A percentile compares a stretch with the other conserved stretches of the same genome.
phyloP scores from a whole-genome alignment of 2,888 invertebrate genomes.

The Pseudococcus viburni region DNA sequence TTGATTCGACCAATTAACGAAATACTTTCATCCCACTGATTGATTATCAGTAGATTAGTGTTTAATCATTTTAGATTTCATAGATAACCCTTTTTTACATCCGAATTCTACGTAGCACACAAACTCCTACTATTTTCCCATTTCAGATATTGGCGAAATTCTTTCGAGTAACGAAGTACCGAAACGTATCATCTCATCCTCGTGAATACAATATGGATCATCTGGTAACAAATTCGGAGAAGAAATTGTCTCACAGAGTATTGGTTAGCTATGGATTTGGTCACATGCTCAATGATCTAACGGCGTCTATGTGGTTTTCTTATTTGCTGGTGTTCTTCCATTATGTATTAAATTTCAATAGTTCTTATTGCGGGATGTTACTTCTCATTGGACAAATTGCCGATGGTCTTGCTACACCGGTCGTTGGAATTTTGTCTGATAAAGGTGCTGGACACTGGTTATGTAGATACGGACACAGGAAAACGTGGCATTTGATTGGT shows the following conservation, averaged over 20 bases:
- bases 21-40: background rate
- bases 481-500: conserved; percentile 93
- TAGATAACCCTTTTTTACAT: too few relatives aligned
- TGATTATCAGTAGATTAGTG: background rate
- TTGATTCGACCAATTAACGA: background rate
- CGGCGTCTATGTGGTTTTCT: conserved; percentile 95
- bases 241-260: conserved; percentile 53
- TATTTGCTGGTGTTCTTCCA: conserved; percentile 89
- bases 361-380: conserved; percentile 74
- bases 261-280: conserved; percentile 82
- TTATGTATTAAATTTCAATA: conserved; percentile 74
- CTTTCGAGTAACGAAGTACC: background rate
- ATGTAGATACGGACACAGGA: conserved; percentile 84
- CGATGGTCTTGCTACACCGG: conserved; percentile 79
- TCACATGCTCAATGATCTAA: conserved; percentile 92
- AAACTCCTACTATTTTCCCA: too few relatives aligned
- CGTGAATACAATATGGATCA: background rate
- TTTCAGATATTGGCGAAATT: background rate
- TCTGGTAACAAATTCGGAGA: background rate
- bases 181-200: background rate
- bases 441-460: conserved; percentile 78
- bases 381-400: conserved; percentile 81
- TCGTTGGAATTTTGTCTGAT: conserved; percentile 89
- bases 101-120: too few relatives aligned
- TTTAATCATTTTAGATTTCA: background rate